Evolutionary conservation across 2,888 invertebrate genomes (phyloP).

Genomic region (Tineola bisselliella): DNA sequence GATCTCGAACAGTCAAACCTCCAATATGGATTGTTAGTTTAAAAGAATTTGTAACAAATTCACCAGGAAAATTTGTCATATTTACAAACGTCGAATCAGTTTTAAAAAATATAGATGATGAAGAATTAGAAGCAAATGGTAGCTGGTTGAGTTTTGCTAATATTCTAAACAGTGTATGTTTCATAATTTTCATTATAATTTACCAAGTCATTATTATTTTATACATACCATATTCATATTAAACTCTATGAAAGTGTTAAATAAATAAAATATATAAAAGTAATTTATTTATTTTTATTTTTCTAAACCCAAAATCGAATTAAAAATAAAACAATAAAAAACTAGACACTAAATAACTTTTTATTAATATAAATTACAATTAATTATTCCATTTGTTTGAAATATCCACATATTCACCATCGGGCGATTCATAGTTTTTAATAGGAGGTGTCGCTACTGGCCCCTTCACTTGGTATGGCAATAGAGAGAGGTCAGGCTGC

Average conservation of each 20-base stretch:
- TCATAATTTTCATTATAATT: background rate
- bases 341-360: background rate
- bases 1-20: background rate
- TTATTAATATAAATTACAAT: conserved; percentile 21
- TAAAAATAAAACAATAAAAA: conserved; percentile 7
- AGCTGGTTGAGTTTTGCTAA: background rate
- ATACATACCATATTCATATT: background rate
- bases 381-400: conserved; percentile 79
- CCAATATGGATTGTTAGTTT: background rate
- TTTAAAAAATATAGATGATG: background rate
- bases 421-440: conserved; percentile 80
- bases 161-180: background rate
- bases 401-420: conserved; percentile 89
- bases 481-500: conserved; percentile 75
- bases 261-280: too few species aligned
- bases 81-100: background rate
- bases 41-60: background rate
- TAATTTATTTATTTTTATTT: too few species aligned
- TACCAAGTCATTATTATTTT: background rate
- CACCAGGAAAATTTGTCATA: background rate
- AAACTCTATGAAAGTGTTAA: background rate
- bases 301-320: background rate
- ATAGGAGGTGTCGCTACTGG: conserved; percentile 87
- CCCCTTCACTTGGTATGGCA: conserved; percentile 77
- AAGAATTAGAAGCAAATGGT: background rate